Conservation (phyloP, 1,140 invertebrate genomes). For the Manduca sexta region DNA sequence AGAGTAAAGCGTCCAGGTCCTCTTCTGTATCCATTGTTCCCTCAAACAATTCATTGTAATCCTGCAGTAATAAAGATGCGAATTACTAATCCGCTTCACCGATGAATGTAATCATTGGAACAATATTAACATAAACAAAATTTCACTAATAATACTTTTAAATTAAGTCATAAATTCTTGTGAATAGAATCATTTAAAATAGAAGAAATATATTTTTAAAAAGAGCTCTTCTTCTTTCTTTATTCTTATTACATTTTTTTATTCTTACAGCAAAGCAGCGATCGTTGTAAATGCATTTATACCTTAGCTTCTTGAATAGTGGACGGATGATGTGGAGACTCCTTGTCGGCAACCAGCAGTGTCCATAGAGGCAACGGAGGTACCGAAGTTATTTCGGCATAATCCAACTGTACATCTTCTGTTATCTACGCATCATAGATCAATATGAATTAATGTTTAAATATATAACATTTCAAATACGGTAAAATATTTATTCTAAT, state of each 20-base stretch:
- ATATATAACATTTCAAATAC: too few relatives aligned
- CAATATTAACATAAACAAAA: too few relatives aligned
- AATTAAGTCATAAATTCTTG: too few relatives aligned
- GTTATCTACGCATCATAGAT: constrained; percentile 72
- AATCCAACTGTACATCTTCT: constrained; percentile 93
- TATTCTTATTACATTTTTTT: too few relatives aligned
- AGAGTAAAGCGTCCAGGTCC: constrained; percentile 85
- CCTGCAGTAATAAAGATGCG: constrained; percentile 71
- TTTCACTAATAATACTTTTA: too few relatives aligned
- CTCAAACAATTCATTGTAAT: constrained; percentile 92
- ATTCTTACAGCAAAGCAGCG: too few relatives aligned
- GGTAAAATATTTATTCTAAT: too few relatives aligned
- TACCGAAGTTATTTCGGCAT: constrained; percentile 96
- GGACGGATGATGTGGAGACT: constrained; percentile 75
- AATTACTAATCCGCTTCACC: too few relatives aligned
- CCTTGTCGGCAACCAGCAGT: constrained; percentile 93
- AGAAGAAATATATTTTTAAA: too few relatives aligned
- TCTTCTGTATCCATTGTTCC: constrained; percentile 84
- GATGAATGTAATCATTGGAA: too few relatives aligned
- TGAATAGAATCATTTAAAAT: too few relatives aligned
- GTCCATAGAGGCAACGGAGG: constrained; percentile 97
- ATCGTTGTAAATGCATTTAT: not conserved
- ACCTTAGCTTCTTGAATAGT: constrained; percentile 73
- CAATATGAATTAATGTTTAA: not conserved
- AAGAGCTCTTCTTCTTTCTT: too few relatives aligned